These are phyloP conservation scores for Neomonachus schauinslandi DNA, from an alignment of 2,113 vertebrate genomes.

Conservation along the genomic window DNA sequence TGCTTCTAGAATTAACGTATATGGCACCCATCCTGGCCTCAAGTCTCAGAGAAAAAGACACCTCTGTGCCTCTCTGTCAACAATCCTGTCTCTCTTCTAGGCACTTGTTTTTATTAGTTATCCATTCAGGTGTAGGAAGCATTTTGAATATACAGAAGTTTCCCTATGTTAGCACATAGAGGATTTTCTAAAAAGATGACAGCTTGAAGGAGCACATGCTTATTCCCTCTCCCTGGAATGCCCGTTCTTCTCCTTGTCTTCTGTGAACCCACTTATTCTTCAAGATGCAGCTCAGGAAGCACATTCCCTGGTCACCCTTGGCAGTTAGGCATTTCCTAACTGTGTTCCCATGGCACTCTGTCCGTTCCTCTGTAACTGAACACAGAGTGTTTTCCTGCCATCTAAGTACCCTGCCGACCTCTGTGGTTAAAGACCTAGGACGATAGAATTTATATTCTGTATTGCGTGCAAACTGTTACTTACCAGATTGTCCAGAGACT, in stretches of 20 bases:
- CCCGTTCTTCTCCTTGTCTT: background rate
- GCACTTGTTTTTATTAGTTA: background rate
- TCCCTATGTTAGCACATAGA: background rate
- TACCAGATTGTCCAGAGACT: background rate
- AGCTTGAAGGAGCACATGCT: background rate
- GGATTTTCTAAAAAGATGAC: background rate
- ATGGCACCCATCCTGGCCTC: background rate
- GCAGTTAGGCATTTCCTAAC: background rate
- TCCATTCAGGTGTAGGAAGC: background rate
- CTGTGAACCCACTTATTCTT: background rate
- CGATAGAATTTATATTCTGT: background rate
- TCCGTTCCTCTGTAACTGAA: background rate
- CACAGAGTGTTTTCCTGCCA: rapidly evolving
- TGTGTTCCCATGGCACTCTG: background rate
- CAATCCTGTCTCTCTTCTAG: background rate
- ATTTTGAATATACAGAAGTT: background rate
- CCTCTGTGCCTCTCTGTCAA: background rate
- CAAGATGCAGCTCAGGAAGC: background rate
- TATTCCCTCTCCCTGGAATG: background rate
- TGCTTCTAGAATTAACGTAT: background rate
- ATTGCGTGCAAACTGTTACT: background rate
- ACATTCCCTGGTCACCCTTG: background rate
- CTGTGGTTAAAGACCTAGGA: background rate
- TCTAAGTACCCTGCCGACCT: background rate
- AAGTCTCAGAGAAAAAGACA: background rate